These are phyloP conservation scores for Anguilla marmorata DNA, from an alignment of 2,797 vertebrate species.

Conservation along the genomic window DNA sequence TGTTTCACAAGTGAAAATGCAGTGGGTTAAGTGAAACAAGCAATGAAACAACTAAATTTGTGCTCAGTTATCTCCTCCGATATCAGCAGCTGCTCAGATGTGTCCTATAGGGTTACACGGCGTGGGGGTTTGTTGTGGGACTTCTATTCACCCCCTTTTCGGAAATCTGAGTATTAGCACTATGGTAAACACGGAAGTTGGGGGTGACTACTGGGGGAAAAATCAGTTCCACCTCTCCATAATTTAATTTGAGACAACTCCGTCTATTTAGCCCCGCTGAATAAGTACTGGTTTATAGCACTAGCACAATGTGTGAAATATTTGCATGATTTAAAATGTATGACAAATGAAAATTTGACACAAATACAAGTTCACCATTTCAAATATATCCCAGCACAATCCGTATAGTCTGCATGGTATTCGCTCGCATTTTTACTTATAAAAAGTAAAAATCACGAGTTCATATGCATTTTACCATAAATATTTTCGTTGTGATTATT, in stretches of 20 bases:
- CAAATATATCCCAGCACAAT: too few species aligned
- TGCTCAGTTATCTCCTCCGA: conserved; percentile 15
- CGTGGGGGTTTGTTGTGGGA: neutral
- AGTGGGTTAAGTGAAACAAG: conserved; percentile 47
- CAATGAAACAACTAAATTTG: conserved; percentile 22
- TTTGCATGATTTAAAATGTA: too few species aligned
- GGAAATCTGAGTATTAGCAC: conserved; percentile 29
- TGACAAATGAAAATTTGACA: too few species aligned
- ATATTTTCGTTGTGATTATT: too few species aligned
- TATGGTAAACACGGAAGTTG: conserved; percentile 28
- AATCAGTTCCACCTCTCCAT: neutral
- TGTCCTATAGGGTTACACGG: conserved; percentile 14
- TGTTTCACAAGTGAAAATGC: neutral
- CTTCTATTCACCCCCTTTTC: conserved; percentile 30
- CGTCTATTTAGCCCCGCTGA: neutral
- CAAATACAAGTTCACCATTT: too few species aligned
- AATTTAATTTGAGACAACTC: neutral
- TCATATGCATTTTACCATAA: too few species aligned
- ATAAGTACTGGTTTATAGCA: neutral
- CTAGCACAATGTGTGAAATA: neutral
- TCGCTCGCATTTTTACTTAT: too few species aligned
- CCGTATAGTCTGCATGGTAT: too few species aligned
- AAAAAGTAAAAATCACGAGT: too few species aligned
- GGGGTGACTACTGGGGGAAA: neutral
- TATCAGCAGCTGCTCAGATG: conserved; percentile 46